These are phyloP conservation scores for Mesitornis unicolor DNA, from an alignment of 2,113 vertebrate genomes.

Conservation along the genomic window DNA sequence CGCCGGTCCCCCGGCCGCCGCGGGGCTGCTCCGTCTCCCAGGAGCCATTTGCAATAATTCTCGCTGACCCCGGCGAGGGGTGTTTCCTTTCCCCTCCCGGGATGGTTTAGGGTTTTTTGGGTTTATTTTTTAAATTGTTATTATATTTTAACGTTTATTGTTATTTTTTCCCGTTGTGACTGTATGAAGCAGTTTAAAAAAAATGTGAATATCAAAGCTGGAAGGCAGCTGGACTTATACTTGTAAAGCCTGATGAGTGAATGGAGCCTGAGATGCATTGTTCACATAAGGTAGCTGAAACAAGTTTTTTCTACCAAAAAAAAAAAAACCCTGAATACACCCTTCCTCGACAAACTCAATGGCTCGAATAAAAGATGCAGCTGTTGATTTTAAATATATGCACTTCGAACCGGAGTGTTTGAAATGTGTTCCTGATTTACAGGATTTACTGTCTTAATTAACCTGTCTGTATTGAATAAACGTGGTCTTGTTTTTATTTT, in stretches of 20 bases:
- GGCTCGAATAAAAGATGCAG: conserved; percentile 34
- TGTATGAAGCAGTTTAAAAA: conserved; percentile 22
- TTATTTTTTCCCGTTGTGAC: background rate
- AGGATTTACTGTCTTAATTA: conserved; percentile 72
- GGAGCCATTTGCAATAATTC: conserved; percentile 68
- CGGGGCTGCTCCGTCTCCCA: conserved; percentile 1
- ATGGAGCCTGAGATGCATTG: conserved; percentile 39
- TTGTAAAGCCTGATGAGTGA: background rate
- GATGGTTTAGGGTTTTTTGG: background rate
- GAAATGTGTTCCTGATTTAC: conserved; percentile 68
- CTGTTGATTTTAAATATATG: conserved; percentile 68
- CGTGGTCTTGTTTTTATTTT: conserved; percentile 66
- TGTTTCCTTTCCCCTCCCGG: background rate
- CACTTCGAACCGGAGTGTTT: conserved; percentile 76
- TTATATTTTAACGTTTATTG: conserved; percentile 13
- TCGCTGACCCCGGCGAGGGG: conserved; percentile 18
- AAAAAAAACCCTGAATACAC: background rate
- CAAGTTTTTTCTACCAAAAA: conserved; percentile 55
- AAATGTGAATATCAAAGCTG: conserved; percentile 56
- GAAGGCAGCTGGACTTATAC: conserved; percentile 21
- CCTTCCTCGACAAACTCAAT: conserved; percentile 57
- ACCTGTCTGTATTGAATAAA: conserved; percentile 75
- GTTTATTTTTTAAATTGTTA: background rate
- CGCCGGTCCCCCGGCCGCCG: background rate
- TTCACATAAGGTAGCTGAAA: conserved; percentile 58